These are phyloP conservation scores for Bombyx huttoni DNA, from an alignment of 2,888 invertebrate genomes.

Conservation along the genomic window DNA sequence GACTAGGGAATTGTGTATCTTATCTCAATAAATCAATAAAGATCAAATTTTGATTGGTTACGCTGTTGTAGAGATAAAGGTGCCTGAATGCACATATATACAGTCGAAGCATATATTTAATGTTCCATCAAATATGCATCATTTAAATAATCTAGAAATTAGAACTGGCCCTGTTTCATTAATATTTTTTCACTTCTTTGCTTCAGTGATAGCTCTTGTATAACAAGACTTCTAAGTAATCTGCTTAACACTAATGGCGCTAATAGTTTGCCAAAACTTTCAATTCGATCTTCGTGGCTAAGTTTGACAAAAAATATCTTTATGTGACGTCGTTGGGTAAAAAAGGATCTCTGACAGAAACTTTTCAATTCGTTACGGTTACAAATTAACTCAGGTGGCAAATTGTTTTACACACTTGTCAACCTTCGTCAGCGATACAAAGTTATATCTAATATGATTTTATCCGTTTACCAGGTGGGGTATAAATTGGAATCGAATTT, in stretches of 20 bases:
- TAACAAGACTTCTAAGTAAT: neutral
- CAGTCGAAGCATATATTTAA: no score
- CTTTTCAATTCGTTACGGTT: conserved; percentile 16
- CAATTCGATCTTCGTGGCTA: neutral
- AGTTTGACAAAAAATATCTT: neutral
- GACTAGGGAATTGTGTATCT: no score
- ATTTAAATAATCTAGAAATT: neutral
- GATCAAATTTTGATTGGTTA: no score
- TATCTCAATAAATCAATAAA: no score
- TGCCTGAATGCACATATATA: no score
- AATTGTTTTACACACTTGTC: conserved; percentile 53
- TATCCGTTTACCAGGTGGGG: conserved; percentile 5
- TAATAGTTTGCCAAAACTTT: neutral
- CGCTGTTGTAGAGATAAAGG: no score
- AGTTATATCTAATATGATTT: conserved; percentile 31
- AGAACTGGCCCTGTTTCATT: neutral
- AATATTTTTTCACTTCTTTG: neutral
- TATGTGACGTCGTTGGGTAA: conserved; percentile 1
- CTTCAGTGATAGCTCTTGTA: neutral
- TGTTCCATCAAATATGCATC: no score
- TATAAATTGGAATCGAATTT: neutral
- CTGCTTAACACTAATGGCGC: neutral
- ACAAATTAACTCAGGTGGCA: conserved; percentile 40
- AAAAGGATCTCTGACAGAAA: conserved; percentile 1
- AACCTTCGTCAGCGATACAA: conserved; percentile 36